Conservation (phyloP, 2,797 vertebrate species). For the Lateolabrax maculatus region DNA sequence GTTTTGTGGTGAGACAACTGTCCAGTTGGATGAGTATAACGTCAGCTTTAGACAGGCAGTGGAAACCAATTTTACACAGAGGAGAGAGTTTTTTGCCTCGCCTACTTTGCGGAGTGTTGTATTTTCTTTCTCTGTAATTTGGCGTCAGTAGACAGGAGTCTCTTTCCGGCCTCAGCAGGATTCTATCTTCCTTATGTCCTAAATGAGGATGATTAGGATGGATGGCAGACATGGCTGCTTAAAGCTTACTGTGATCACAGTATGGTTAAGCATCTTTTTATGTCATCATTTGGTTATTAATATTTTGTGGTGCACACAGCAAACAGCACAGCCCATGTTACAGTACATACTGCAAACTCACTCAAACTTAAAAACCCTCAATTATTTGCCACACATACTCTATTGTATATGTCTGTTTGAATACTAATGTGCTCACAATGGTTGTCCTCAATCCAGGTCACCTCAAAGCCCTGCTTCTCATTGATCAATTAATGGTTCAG, state of each 20-base stretch:
- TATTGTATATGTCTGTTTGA: not conserved
- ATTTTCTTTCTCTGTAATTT: constrained; percentile 48
- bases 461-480: not conserved
- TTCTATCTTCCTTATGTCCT: constrained; percentile 21
- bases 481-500: too few relatives aligned
- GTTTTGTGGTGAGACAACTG: not conserved
- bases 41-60: not conserved
- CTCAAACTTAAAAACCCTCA: not conserved
- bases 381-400: not conserved
- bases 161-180: constrained; percentile 15
- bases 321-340: not conserved
- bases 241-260: constrained; percentile 6
- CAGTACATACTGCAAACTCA: not conserved
- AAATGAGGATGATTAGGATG: constrained; percentile 7
- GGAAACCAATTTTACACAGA: constrained; percentile 27
- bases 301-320: not conserved
- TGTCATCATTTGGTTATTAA: not conserved
- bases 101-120: not conserved
- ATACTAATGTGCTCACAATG: not conserved
- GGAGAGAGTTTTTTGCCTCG: not conserved
- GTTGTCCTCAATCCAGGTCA: not conserved
- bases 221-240: constrained; percentile 11
- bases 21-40: not conserved
- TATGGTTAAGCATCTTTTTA: not conserved
- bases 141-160: not conserved